Conservation (phyloP, 2,113 vertebrate species). For the Sylvicapra grimmia region DNA sequence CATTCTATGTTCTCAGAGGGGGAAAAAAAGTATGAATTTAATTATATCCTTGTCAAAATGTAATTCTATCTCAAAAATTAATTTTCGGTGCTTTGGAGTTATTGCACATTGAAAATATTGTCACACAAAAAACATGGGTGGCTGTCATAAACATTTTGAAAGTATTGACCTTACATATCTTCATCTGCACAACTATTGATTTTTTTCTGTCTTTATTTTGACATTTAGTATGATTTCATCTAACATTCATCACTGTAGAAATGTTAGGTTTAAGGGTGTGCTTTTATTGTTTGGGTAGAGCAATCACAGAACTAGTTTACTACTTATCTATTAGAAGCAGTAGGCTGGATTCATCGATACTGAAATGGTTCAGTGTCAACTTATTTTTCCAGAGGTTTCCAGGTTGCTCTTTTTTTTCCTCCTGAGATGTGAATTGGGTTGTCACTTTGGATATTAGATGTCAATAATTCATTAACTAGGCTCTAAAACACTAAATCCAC, state of each 20-base stretch:
- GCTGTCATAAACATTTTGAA: constrained; percentile 65
- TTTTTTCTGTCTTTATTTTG: constrained; percentile 78
- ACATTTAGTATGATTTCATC: constrained; percentile 81
- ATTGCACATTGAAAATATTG: constrained; percentile 62
- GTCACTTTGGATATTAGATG: constrained; percentile 66
- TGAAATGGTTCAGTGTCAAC: constrained; percentile 62
- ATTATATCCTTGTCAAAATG: constrained; percentile 61
- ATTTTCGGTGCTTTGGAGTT: constrained; percentile 64
- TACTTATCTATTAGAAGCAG: constrained; percentile 71
- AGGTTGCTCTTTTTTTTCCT: constrained; percentile 40
- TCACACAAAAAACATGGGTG: constrained; percentile 64
- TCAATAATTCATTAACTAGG: constrained; percentile 60
- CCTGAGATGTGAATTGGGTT: constrained; percentile 60
- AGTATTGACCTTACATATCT: constrained; percentile 74
- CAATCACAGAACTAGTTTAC: constrained; percentile 73
- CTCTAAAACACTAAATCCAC: constrained; percentile 36
- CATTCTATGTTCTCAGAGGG: constrained; percentile 18
- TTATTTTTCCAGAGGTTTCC: constrained; percentile 63
- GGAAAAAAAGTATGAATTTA: constrained; percentile 26
- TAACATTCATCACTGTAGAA: constrained; percentile 79
- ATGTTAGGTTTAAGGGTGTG: constrained; percentile 76
- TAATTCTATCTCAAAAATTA: constrained; percentile 65
- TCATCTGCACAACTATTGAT: constrained; percentile 79
- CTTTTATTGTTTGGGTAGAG: constrained; percentile 74
- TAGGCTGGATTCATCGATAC: constrained; percentile 44